Evolutionary conservation across 2,797 vertebrate genomes (phyloP).

Genomic region (Hyperoplus lanceolatus): DNA sequence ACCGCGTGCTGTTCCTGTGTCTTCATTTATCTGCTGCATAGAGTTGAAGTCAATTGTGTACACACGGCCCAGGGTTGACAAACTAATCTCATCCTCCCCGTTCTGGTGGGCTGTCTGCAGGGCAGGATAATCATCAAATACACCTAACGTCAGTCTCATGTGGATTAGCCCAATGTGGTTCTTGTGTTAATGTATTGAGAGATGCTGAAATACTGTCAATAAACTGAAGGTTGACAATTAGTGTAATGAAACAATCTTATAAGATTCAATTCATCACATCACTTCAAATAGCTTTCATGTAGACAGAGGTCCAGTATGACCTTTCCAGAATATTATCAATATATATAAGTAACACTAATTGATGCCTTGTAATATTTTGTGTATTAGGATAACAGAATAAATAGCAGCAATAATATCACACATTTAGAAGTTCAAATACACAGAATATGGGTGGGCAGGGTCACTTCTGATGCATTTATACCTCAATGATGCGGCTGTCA

Average conservation of each 20-base stretch:
- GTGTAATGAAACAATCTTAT: conserved; percentile 5
- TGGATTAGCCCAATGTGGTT: background rate
- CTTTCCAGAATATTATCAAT: background rate
- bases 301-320: background rate
- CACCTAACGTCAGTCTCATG: conserved; percentile 40
- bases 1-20: conserved; percentile 98
- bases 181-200: background rate
- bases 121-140: conserved; percentile 65
- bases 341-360: too few relatives aligned
- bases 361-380: too few relatives aligned
- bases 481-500: conserved; percentile 99
- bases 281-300: background rate
- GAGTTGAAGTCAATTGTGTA: conserved; percentile 99
- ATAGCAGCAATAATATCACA: too few relatives aligned
- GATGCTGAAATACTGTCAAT: background rate
- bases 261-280: background rate
- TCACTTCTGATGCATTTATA: conserved; percentile 65
- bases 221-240: conserved; percentile 4
- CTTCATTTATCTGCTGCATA: conserved; percentile 99
- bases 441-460: background rate
- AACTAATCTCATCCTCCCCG: conserved; percentile 99
- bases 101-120: conserved; percentile 99
- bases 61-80: conserved; percentile 98
- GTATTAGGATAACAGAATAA: too few relatives aligned
- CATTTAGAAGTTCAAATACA: background rate